Conservation (phyloP, 1,140 invertebrate genomes). For the Campodea augens region DNA sequence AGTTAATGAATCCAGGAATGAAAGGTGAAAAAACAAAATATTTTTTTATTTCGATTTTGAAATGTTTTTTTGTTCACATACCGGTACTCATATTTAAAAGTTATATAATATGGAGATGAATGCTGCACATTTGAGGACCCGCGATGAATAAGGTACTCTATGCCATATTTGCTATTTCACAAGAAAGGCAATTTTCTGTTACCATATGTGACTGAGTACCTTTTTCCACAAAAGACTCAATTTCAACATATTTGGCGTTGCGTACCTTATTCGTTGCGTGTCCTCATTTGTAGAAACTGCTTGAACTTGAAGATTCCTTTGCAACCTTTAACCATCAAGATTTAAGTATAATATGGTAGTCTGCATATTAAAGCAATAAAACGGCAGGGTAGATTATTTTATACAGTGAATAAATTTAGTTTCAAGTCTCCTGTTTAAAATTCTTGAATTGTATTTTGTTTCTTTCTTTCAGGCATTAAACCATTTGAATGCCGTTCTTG, state of each 20-base stretch:
- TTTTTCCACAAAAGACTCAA: too few relatives aligned
- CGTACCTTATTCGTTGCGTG: too few relatives aligned
- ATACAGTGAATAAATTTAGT: not conserved
- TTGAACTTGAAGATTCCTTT: not conserved
- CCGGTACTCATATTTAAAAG: not conserved
- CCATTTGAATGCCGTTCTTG: slow-evolving; percentile 42
- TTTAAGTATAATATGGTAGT: not conserved
- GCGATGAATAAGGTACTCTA: too few relatives aligned
- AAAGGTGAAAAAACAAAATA: not conserved
- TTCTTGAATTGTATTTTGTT: not conserved
- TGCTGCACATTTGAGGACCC: not conserved
- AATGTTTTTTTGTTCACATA: not conserved
- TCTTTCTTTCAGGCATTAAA: slow-evolving; percentile 32
- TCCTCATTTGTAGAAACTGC: too few relatives aligned
- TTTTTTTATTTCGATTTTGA: not conserved
- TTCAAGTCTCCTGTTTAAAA: not conserved
- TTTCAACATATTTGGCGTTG: too few relatives aligned
- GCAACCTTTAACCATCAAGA: not conserved
- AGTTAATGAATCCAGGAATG: not conserved
- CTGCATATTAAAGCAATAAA: not conserved
- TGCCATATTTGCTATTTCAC: too few relatives aligned
- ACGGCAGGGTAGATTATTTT: not conserved
- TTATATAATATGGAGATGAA: not conserved
- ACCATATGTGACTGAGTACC: too few relatives aligned
- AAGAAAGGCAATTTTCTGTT: too few relatives aligned